Evolutionary conservation across 2,888 invertebrate genomes (phyloP), one percentile per base, ranked within the genome.

Genomic region (Cryptocephalus primarius): DNA sequence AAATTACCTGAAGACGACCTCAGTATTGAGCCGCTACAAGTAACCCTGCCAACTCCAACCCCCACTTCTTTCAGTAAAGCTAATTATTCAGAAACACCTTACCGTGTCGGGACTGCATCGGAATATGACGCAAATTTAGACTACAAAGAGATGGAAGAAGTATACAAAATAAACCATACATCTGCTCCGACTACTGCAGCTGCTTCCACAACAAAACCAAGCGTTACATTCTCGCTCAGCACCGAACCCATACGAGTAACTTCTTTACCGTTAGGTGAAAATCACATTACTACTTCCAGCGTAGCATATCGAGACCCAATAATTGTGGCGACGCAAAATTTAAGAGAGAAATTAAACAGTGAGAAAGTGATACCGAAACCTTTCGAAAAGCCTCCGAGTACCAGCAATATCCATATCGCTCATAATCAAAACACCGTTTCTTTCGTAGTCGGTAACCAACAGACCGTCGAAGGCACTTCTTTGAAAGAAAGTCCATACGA

Each of bases 401-500:
- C 78, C n/a, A 81, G 78, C 53, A 81, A 78, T 49, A 75, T 81
- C 32, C 75, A 78, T 32, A 78, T 81, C 40, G 76, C 79, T 0
- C 79, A 78, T 1, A 77, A 77, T 44, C 80, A 81, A 60, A 76
- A 80, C 48, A 79, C 77, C 0, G 79, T 80, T 1, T 76, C 79
- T 0, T 81, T 81, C 58, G 78, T 82, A 1, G 69, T 81, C 1
- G 80, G 80, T 4, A 77, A 80, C 55, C 76, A 78, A 47, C 80
- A 81, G 56, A 76, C 75, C 47, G 78, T 80, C 1, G 72, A 70
- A 32, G 77, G 74, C 1, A 70, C 70, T 1, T 68, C 75, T 0
- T 63, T 74, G 32, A 75, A 76, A 46, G 75, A 77, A 49, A 72
- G 72, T 32, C 69, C 75, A 0, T 77, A 63, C 51, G 66, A 67